Base-by-base conservation (phyloP, 2,113 vertebrate species). In the Poeciliopsis prolifica region DNA sequence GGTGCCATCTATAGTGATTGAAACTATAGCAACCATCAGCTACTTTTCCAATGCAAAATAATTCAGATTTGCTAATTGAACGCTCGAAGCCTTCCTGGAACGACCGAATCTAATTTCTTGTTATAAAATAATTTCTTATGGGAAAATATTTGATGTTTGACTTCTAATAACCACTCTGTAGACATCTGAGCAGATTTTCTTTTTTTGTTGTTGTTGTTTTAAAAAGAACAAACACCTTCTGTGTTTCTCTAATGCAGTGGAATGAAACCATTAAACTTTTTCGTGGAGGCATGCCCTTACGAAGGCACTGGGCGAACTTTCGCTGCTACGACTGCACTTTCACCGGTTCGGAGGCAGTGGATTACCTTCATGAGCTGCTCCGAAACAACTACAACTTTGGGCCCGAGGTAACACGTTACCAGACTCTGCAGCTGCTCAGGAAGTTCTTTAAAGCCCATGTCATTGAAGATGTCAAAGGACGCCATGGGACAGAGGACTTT, bases 191-290 rank as follows among this genome's bases (percentile, higher is more conserved):
- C 28, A 8, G 24, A 7, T 58, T 69, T 14, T 19, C 51, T 12
- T 2, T 11, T 2, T 11, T 37, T 35, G 1, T 10, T 29, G 29
- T 2, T 29, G 2, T 29, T 29, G 2, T 29, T 37, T 37, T 4
- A 31, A 31, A 63, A 5, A 54, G 24, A 37, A 37, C 9, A 4
- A 42, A 42, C 40, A 44, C 5, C 37, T 68, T 68, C 33, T 60
- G 0, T 81, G 17, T 77, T 60, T 84, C 31, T 33, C 17, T 42
- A 15, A 2, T 24, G 17, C 79, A 92, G 91, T 92, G 91, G 91
- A 92, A 92, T 83, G 91, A 92, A 85, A 92, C 91, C 40, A 91
- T 92, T 37, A 86, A 90, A 68, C 90, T 91, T 22, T 92, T 92
- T 66, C 85, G 89, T 1, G 75, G 84, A 62, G 85, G 89, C 24